Conservation (phyloP, 2,797 vertebrate genomes). For the Bradypodion pumilum region DNA sequence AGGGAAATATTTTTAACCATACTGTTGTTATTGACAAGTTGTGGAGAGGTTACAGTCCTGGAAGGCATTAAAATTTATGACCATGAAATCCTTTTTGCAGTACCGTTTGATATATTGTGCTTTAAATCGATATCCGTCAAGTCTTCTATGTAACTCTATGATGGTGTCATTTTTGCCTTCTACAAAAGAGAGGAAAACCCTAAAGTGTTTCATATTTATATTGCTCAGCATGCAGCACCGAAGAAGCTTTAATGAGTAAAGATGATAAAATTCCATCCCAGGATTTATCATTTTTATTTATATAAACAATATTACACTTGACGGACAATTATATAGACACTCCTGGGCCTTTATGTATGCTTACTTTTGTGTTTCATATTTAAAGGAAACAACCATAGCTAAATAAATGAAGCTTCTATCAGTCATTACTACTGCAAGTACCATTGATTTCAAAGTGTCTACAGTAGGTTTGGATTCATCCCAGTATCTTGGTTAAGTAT, state of each 20-base stretch:
- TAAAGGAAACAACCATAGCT: not conserved
- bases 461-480: not conserved
- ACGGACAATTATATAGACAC: conserved; percentile 33
- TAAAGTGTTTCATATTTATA: conserved; percentile 64
- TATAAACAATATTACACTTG: conserved; percentile 58
- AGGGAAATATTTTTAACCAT: conserved; percentile 74
- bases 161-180: conserved; percentile 72
- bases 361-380: not conserved
- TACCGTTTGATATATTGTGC: conserved; percentile 74
- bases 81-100: conserved; percentile 80
- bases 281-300: conserved; percentile 61
- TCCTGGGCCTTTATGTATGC: not conserved
- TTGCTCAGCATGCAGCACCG: conserved; percentile 60
- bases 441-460: not conserved
- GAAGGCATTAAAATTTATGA: conserved; percentile 80
- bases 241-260: conserved; percentile 57
- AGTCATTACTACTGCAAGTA: not conserved
- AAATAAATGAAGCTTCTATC: not conserved
- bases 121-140: conserved; percentile 79
- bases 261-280: conserved; percentile 55
- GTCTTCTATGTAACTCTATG: conserved; percentile 74
- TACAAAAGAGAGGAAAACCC: conserved; percentile 67
- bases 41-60: conserved; percentile 75
- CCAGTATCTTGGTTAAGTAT: conserved; percentile 52
- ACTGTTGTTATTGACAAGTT: conserved; percentile 77